These are phyloP conservation scores for Drosophila nigricruria DNA, from an alignment of 2,888 invertebrate species.

Conservation along the genomic window DNA sequence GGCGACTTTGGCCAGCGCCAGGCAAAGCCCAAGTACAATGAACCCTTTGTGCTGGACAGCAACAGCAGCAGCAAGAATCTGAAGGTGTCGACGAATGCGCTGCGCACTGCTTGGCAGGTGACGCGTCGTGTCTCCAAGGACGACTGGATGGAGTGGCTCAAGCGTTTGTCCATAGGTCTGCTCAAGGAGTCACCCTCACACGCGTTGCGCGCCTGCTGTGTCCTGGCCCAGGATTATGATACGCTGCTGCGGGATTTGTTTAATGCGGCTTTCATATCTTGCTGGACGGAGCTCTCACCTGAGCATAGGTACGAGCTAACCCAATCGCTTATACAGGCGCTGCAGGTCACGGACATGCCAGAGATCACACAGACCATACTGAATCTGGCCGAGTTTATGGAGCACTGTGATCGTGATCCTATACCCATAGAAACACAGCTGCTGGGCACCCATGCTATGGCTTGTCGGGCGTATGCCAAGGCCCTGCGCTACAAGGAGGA, in stretches of 20 bases:
- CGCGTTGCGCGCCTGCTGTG: constrained; percentile 96
- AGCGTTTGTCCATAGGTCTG: constrained; percentile 95
- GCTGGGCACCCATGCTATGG: constrained; percentile 97
- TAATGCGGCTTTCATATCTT: constrained; percentile 99
- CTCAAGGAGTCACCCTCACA: constrained; percentile 98
- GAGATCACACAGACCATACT: constrained; percentile 98
- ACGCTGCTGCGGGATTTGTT: constrained; percentile 98
- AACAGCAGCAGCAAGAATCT: constrained; percentile 89
- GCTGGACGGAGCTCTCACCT: constrained; percentile 96
- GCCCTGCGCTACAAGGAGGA: constrained; percentile 92
- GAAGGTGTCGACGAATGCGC: constrained; percentile 92
- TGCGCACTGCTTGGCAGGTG: constrained; percentile 97
- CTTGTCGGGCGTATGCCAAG: constrained; percentile 92
- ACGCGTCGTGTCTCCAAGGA: constrained; percentile 97
- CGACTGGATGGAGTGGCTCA: constrained; percentile 99
- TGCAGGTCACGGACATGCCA: constrained; percentile 96
- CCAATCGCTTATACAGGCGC: constrained; percentile 93
- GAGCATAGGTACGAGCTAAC: constrained; percentile 94
- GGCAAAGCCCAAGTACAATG: constrained; percentile 88
- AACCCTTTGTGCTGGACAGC: constrained; percentile 87
- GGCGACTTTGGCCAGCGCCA: constrained; percentile 89
- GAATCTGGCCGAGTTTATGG: constrained; percentile 99
- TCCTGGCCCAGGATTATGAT: constrained; percentile 96
- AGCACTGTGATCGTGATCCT: constrained; percentile 98
- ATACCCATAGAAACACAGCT: constrained; percentile 95